Evolutionary conservation across 2,797 vertebrate species (phyloP).

Genomic region (Diglossa cyanea): DNA sequence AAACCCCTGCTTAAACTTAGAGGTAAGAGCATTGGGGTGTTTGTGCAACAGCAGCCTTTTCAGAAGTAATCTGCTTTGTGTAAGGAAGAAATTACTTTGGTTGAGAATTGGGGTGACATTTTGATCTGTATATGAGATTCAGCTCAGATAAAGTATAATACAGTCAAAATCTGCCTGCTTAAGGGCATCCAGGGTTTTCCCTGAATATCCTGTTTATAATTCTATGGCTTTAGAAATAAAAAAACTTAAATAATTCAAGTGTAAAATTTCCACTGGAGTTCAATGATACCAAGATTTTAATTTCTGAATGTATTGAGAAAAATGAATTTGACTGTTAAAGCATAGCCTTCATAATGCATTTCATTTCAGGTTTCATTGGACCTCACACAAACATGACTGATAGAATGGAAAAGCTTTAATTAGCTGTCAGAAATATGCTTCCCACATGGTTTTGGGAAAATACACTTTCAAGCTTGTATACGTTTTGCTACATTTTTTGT

Average conservation of each 20-base stretch:
- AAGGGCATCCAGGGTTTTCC: neutral
- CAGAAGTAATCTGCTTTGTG: neutral
- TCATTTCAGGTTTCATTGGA: slow-evolving; percentile 29
- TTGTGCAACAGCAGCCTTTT: neutral
- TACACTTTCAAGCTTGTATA: neutral
- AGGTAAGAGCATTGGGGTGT: neutral
- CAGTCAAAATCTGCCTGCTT: neutral
- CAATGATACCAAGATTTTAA: neutral
- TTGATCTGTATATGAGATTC: neutral
- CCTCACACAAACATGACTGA: slow-evolving; percentile 17
- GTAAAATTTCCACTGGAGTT: neutral
- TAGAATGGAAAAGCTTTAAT: slow-evolving; percentile 45
- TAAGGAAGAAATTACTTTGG: neutral
- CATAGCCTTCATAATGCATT: neutral
- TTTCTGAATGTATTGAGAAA: neutral
- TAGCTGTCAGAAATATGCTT: slow-evolving; percentile 49
- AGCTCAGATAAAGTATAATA: neutral
- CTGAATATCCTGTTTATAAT: neutral
- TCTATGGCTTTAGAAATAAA: neutral
- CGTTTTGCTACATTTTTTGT: neutral
- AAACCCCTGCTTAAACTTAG: neutral
- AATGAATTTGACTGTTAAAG: neutral
- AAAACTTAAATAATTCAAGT: neutral
- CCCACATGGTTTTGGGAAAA: neutral
- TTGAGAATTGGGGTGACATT: neutral